Evolutionary conservation across 2,888 invertebrate genomes (phyloP).

Genomic region (Idaea dimidiata): DNA sequence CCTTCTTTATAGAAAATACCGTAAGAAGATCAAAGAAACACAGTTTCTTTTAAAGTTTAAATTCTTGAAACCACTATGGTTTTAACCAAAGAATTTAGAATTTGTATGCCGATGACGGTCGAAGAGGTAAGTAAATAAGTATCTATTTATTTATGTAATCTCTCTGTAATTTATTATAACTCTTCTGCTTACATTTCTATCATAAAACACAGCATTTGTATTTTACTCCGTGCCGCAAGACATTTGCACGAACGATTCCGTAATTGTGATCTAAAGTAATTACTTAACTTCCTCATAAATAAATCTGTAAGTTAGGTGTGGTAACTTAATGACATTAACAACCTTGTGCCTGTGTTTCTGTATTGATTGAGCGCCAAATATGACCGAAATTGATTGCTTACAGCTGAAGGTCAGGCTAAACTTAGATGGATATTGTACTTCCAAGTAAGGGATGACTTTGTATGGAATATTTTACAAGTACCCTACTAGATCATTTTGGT

Average conservation of each 20-base stretch:
- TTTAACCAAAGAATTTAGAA: conserved; percentile 92
- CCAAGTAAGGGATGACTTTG: neutral
- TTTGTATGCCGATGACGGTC: conserved; percentile 95
- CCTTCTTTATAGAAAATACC: neutral
- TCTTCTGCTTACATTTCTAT: neutral
- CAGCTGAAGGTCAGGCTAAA: neutral
- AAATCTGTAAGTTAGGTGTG: conserved; percentile 2
- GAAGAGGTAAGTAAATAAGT: conserved; percentile 86
- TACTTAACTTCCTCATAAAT: neutral
- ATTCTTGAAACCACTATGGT: conserved; percentile 81
- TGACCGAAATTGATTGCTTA: neutral
- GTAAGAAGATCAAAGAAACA: neutral
- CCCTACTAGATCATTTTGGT: neutral
- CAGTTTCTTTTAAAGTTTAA: neutral
- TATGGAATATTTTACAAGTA: neutral
- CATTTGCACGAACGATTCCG: neutral
- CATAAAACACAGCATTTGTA: neutral
- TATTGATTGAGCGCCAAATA: conserved; percentile 6
- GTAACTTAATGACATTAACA: conserved; percentile 7
- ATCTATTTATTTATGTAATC: conserved; percentile 3
- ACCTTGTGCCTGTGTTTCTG: conserved; percentile 4
- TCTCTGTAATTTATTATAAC: neutral
- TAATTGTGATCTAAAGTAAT: neutral
- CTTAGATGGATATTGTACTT: neutral
- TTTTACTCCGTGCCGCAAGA: neutral